Evolutionary conservation across 2,888 invertebrate species (phyloP), one percentile per base, ranked within the genome.

Genomic region (Trichacis sp.): DNA sequence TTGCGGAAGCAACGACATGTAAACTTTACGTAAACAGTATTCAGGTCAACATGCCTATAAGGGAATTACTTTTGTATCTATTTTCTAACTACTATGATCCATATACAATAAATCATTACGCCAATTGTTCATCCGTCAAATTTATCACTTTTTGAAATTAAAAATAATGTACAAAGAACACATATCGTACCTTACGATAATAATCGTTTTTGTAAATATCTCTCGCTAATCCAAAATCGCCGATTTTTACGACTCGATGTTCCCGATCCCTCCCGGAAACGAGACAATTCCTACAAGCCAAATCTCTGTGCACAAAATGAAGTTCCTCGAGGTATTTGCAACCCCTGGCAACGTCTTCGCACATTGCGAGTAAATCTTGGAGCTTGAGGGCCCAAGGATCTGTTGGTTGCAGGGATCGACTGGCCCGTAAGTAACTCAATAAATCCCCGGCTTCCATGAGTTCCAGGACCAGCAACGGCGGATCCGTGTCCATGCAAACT

Each of bases 151-250:
- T n/a, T n/a, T n/a, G n/a, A n/a, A n/a, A n/a, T n/a, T n/a, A n/a
- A n/a, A n/a, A n/a, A n/a, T n/a, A n/a, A n/a, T n/a, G n/a, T n/a
- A n/a, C n/a, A n/a, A n/a, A n/a, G n/a, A n/a, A n/a, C n/a, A n/a
- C n/a, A n/a, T n/a, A n/a, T n/a, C n/a, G n/a, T 85, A 96, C 96
- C 84, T 98, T 97, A 68, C 97, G 89, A 80, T 98, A 99, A 80
- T 98, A 99, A 83, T 98, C 98, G 78, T 95, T 97, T 83, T 96
- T 95, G 85, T 98, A 98, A 68, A 98, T 95, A 83, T 98, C 98
- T 66, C 98, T 88, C 0, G 98, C 97, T 6, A 99, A 87, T 0
- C 98, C 98, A 83, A 98, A 98, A 85, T 98, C 98, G 0, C 97
- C 98, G 56, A 97, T 96, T 85, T 97, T 97, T n/a, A 97, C 96